Evolutionary conservation across 2,888 invertebrate genomes (phyloP).

Genomic region (Pachliopta kotzebuea): DNA sequence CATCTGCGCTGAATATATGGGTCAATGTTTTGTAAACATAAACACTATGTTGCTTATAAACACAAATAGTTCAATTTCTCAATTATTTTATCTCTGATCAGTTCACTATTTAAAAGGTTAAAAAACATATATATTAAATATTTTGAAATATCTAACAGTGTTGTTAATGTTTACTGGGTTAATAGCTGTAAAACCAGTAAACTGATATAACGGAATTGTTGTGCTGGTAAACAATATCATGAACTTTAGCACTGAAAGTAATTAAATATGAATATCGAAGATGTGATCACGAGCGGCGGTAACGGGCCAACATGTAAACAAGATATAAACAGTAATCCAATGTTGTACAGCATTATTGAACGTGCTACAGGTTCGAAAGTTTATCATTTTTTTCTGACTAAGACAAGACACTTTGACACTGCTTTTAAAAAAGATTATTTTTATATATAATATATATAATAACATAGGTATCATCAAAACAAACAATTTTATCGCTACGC

Average conservation of each 20-base stretch:
- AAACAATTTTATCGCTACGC: slow-evolving; percentile 4
- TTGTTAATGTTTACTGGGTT: not conserved
- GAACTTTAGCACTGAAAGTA: slow-evolving; percentile 18
- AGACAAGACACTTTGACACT: slow-evolving; percentile 34
- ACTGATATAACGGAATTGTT: slow-evolving; percentile 4
- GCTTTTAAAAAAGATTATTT: slow-evolving; percentile 13
- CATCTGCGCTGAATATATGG: slow-evolving; percentile 67
- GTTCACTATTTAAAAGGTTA: not conserved
- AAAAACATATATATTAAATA: not conserved
- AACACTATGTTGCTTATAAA: slow-evolving; percentile 43
- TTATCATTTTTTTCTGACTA: slow-evolving; percentile 49
- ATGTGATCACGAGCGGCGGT: slow-evolving; percentile 32
- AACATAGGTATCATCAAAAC: slow-evolving; percentile 6
- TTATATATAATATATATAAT: slow-evolving; percentile 1
- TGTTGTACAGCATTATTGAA: slow-evolving; percentile 42
- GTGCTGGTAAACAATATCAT: slow-evolving; percentile 7
- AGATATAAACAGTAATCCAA: slow-evolving; percentile 42
- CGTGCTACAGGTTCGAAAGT: slow-evolving; percentile 45
- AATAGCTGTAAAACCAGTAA: slow-evolving; percentile 8
- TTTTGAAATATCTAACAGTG: too few species aligned
- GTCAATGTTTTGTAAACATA: slow-evolving; percentile 69
- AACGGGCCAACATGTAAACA: slow-evolving; percentile 34
- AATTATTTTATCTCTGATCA: not conserved
- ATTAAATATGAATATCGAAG: slow-evolving; percentile 25
- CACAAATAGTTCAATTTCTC: slow-evolving; percentile 28